Base-by-base conservation (phyloP, 2,888 invertebrate species). In the Ecliptopera silaceata region DNA sequence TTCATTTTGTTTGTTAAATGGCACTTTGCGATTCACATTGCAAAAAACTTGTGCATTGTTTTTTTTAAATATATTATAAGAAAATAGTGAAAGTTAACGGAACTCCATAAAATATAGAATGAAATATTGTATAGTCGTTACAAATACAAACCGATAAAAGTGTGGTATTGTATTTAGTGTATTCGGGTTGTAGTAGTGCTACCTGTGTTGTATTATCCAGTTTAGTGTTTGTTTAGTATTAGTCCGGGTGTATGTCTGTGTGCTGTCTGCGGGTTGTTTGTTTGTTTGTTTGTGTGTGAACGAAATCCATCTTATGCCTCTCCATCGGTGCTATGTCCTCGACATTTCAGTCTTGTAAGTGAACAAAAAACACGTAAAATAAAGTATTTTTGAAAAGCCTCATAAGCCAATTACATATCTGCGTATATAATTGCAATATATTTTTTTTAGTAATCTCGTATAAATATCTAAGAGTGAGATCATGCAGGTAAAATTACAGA, bases 391-490 rank as follows among this genome's bases (percentile, higher is more conserved):
- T 85, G 80, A 88, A 80, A 81, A 89, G 90, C 91, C 91, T 90
- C 90, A 82, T 88, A 79, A 79, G 89, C 89, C 90, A 88, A 89
- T 90, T 87, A 86, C 81, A 89, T 81, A 85, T 83, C 76, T 78
- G 80, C 81, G 78, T 85, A 88, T 85, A 88, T 85, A 84, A 77
- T 75, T 80, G 75, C 75, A 72, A 78, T 78, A 79, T 79, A 80
- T 78, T 77, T 78, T 86, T 48, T 86, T 84, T 8, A 84, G 82
- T 89, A 91, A 90, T 91, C 91, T 90, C 91, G 79, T 84, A 89
- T 88, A 90, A 86, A 88, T 89, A 88, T 87, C 88, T 90, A 88
- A 88, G 82, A 82, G 79, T 91, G 91, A 91, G 91, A 91, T 91
- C 91, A 89, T 84, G 81, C 83, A 84, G 86, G 82, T 86, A 86